Base-by-base conservation (phyloP, 2,113 vertebrate species). In the Rhinolophus sinicus region DNA sequence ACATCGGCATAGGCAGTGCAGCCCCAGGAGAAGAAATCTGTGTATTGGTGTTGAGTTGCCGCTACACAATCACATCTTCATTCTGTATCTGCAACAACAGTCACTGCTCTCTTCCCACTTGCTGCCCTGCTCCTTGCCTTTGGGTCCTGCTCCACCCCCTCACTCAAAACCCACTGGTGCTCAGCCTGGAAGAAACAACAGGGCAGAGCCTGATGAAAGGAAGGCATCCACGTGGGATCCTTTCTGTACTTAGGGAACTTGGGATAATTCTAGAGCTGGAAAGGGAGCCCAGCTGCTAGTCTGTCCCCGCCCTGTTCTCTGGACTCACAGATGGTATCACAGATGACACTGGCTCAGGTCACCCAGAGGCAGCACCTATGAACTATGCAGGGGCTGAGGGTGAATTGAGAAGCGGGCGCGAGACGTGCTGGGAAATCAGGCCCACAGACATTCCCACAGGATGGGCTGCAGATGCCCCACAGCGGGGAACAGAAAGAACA, bases 401-500 rank as follows among this genome's bases (percentile, higher is more conserved):
- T 26, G 12, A 81, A n/a, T 13, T 15, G 52, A 54, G 72, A 44
- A 82, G 50, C 28, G 5, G 0, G 12, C 2, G 18, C 21, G 50
- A 76, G 44, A 69, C 8, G 38, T 5, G 15, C 35, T 50, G 14
- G 76, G 75, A 76, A 75, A n/a, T 2, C 16, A 44, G 28, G 60
- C 56, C 30, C 2, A 33, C 14, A 35, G 76, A 72, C 50, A 11
- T 54, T 5, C 69, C 30, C 7, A 0, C 28, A 12, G 24, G 50
- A 30, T 3, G 4, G 14, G 19, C 21, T 10, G 10, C 4, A 5
- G 28, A 11, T 33, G 10, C 30, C 85, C 47, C 78, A 40, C 1
- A 0, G n/a, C 12, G 0, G 4, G 38, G 11, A 3, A 33, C 5
- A 47, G 33, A 21, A 58, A 44, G 64, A 30, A 12, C 21, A 2